Evolutionary conservation across 2,113 vertebrate genomes (phyloP), one percentile per base, ranked within the genome.

Genomic region (Monarcha castaneiventris): DNA sequence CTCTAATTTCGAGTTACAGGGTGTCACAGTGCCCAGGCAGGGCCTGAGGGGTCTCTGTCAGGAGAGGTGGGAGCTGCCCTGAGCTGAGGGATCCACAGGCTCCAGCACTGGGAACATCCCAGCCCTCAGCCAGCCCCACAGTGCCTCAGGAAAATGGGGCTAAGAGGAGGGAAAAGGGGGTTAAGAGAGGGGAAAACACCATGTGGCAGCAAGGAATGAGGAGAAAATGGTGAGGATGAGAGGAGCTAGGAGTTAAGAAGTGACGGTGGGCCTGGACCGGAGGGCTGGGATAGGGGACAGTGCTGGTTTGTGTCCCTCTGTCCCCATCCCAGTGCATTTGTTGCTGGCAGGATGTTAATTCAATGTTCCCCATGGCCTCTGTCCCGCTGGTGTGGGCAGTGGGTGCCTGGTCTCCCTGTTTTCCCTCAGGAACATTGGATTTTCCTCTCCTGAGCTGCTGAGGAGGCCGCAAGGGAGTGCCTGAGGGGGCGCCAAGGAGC

Each of bases 61-160:
- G 49, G 22, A 62, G 43, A 23, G 32, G 25, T 12, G 19, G n/a
- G 64, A 39, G 12, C 37, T 49, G 44, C 66, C 5, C 52, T 17
- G 35, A 12, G 15, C 32, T 2, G 3, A 35, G 8, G n/a, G 2
- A 56, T 56, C 43, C 15, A 12, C 3, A 6, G 49, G 32, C 29
- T 21, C 10, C 51, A 30, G 41, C 72, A 3, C 51, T 39, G 46
- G 32, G 43, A 15, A 22, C 44, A 25, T 61, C 67, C 20, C 17
- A 13, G 32, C 72, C 37, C 17, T 48, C 61, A 33, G 44, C 44
- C 23, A 5, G 22, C 23, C 20, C 1, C 2, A 8, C 0, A 1
- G 15, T 0, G 0, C 55, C 43, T 41, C 25, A 41, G 49, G 15
- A 59, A 49, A 44, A 19, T 0, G 44, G 39, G 4, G 6, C 29